These are phyloP conservation scores for Dromiciops gliroides DNA, from an alignment of 2,113 vertebrate species.

Conservation along the genomic window DNA sequence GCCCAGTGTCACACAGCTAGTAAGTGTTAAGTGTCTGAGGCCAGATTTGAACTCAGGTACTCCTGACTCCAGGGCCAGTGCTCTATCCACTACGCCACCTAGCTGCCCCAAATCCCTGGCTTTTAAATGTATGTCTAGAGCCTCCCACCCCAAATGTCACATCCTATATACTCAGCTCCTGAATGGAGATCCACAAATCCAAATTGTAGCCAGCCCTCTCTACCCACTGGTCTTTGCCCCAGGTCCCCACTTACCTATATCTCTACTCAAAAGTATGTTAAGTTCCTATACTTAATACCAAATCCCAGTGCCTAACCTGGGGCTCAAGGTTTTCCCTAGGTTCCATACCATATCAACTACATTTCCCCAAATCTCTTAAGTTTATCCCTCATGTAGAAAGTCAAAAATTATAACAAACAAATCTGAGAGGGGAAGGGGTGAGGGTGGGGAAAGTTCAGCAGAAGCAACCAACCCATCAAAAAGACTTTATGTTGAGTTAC, in stretches of 20 bases:
- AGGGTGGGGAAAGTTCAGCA: background rate
- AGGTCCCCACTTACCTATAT: background rate
- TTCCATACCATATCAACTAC: background rate
- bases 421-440: fast-evolving
- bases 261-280: background rate
- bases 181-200: background rate
- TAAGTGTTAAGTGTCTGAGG: no score
- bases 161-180: background rate
- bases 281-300: background rate
- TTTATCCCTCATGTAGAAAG: background rate
- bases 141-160: background rate
- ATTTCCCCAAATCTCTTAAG: background rate
- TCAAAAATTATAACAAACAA: background rate
- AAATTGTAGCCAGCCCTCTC: background rate
- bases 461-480: background rate
- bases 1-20: no score
- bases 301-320: background rate
- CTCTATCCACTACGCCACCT: no score
- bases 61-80: no score
- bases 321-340: background rate
- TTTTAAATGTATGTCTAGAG: background rate
- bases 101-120: background rate
- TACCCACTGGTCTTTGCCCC: background rate
- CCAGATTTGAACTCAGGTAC: no score
- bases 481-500: background rate